Conservation (phyloP, 2,113 vertebrate species). For the Ginglymostoma cirratum region DNA sequence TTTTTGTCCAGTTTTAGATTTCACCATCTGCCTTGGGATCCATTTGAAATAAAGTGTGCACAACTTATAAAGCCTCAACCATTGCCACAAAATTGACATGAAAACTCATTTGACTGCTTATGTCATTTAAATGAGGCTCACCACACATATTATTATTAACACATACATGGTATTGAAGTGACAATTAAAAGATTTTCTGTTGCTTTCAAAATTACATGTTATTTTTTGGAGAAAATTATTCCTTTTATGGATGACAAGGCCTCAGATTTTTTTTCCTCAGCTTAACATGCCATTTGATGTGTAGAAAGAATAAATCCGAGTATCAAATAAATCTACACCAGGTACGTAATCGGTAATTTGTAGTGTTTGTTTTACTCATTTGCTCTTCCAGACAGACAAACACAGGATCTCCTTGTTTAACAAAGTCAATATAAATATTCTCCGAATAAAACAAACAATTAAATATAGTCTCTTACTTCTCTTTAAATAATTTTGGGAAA, state of each 20-base stretch:
- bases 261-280: neutral
- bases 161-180: neutral
- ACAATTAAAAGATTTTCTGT: neutral
- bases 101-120: neutral
- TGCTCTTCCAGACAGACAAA: neutral
- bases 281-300: neutral
- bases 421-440: neutral
- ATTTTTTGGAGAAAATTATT: neutral
- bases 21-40: neutral
- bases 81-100: neutral
- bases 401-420: neutral
- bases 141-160: neutral
- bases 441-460: neutral
- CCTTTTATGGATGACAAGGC: neutral
- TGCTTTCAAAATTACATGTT: neutral
- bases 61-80: neutral
- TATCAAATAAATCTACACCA: neutral
- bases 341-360: neutral
- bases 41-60: neutral
- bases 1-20: too few relatives aligned
- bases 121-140: neutral
- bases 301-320: neutral
- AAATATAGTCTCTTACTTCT: neutral
- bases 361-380: neutral
- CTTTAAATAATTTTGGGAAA: neutral